Evolutionary conservation across 1,140 invertebrate species (phyloP), one percentile per base, ranked within the genome.

Genomic region (Macrobrachium nipponense): DNA sequence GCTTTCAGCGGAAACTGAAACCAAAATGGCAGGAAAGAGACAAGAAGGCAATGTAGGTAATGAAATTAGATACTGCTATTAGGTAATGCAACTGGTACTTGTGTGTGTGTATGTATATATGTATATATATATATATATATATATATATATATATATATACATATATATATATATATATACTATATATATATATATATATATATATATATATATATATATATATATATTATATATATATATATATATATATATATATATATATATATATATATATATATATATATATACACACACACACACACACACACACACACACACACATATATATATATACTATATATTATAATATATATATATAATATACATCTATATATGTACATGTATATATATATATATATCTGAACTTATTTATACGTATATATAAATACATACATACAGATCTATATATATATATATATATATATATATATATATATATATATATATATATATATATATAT

Each of bases 391-490:
- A 66, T 66, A 66, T 14, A 66, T 66, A 66, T 66, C 5, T 66
- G 14, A 6, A 66, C 20, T 6, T 66, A 66, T 66, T 6, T 66
- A 66, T 66, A 66, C 14, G 14, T 66, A 66, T 66, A 66, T 66
- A 66, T 66, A 66, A 6, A 66, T 66, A 66, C 14, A 66, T 66
- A 66, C 14, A 66, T 66, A 66, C 14, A 66, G 5, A 66, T 66
- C 14, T 68, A 68, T 68, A 68, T 68, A 68, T 68, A 68, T 68
- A 68, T 68, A 68, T 68, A 68, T 68, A 68, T 68, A 68, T 18
- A 68, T 68, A 68, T 68, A 68, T 68, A 68, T 68, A 68, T 68
- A 20, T 68, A 68, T 68, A 15, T 68, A 68, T 68, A 20, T 68
- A 68, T 20, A 20, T 68, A 68, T 68, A 20, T 68, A 68, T 20